Conservation (phyloP, 2,113 vertebrate species). For the Leptocoma aspasia region DNA sequence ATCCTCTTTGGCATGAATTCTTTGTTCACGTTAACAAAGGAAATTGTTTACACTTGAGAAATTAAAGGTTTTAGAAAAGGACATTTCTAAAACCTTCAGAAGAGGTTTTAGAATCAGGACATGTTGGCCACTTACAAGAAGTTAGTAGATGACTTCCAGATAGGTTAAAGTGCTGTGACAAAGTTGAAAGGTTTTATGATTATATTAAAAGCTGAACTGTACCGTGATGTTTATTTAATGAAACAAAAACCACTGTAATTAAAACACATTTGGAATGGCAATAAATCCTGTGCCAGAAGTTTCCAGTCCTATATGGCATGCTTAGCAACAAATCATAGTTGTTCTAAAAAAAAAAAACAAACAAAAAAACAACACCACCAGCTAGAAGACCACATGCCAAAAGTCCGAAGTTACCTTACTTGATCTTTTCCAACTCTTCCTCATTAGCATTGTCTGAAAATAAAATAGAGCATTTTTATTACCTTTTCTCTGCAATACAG, state of each 20-base stretch:
- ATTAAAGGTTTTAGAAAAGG: not conserved
- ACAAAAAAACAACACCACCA: accelerated
- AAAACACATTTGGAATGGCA: conserved; percentile 7
- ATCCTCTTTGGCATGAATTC: not conserved
- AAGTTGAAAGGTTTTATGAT: not conserved
- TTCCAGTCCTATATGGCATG: not conserved
- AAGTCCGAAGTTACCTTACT: conserved; percentile 99
- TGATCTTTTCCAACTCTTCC: conserved; percentile 99
- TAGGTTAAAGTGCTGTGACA: not conserved
- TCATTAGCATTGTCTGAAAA: conserved; percentile 98
- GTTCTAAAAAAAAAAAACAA: not conserved
- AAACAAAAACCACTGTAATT: not conserved
- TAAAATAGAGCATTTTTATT: conserved; percentile 92
- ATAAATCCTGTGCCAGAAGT: not conserved
- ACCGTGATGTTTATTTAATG: not conserved
- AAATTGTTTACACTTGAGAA: not conserved
- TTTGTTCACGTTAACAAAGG: not conserved
- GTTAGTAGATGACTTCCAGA: not conserved
- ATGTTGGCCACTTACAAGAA: not conserved
- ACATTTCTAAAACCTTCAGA: too few species aligned
- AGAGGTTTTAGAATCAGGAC: not conserved
- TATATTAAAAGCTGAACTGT: not conserved
- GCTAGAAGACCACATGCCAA: conserved; percentile 77
- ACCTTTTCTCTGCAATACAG: conserved; percentile 65
- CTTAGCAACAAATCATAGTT: conserved; percentile 1